Evolutionary conservation across 2,797 vertebrate species (phyloP).

Genomic region (Acanthurus tractus): DNA sequence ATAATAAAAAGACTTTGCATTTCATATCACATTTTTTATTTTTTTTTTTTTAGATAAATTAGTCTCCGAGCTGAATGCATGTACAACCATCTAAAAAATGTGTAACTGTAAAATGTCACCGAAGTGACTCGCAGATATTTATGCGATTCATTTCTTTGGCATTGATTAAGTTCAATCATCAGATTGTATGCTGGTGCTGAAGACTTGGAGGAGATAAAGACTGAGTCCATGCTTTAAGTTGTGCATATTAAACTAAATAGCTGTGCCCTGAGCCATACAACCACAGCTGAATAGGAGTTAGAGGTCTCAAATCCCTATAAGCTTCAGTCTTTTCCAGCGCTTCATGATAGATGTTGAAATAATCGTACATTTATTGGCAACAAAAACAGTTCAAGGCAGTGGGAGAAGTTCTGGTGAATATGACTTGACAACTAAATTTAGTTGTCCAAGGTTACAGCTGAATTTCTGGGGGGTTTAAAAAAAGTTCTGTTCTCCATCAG

Average conservation of each 20-base stretch:
- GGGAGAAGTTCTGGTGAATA: conserved; percentile 30
- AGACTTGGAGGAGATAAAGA: conserved; percentile 58
- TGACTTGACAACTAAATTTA: conserved; percentile 49
- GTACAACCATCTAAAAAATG: conserved; percentile 20
- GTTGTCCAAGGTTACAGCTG: conserved; percentile 39
- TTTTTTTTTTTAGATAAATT: conserved; percentile 23
- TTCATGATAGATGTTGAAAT: conserved; percentile 59
- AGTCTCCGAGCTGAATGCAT: conserved; percentile 19
- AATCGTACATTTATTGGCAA: conserved; percentile 64
- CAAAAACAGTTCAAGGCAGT: conserved; percentile 50
- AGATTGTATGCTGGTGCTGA: conserved; percentile 53
- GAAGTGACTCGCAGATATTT: conserved; percentile 5
- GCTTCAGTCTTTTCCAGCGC: conserved; percentile 37
- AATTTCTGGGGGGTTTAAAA: conserved; percentile 52
- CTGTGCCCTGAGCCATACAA: conserved; percentile 51
- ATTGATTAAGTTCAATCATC: conserved; percentile 56
- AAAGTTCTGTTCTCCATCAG: conserved; percentile 34
- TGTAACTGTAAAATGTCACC: conserved; percentile 21
- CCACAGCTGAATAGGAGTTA: conserved; percentile 41
- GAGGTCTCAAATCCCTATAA: conserved; percentile 56
- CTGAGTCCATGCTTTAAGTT: conserved; percentile 43
- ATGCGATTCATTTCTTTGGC: conserved; percentile 38
- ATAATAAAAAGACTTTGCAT: conserved; percentile 34
- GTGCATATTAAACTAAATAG: conserved; percentile 64
- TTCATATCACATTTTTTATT: conserved; percentile 12